Evolutionary conservation across 2,113 vertebrate species (phyloP), one percentile per base, ranked within the genome.

Genomic region (Nycticebus coucang): DNA sequence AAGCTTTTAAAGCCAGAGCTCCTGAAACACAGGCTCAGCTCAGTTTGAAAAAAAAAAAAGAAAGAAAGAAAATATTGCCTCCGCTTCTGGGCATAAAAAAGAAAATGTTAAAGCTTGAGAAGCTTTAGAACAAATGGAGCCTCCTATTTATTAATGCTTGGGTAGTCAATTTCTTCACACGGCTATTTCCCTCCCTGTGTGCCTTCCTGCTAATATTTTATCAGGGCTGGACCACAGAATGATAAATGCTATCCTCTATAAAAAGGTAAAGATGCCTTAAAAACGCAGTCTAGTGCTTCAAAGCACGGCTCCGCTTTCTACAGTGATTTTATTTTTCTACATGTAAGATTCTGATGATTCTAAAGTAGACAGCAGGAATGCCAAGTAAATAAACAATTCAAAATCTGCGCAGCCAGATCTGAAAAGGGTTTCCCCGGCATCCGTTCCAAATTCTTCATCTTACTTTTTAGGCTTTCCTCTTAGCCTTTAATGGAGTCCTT

Each of bases 371-470:
- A 87, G 91, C 83, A 75, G 60, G 83, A 82, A 94, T 69, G 80
- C 77, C 80, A 77, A 91, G 89, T 94, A 97, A 97, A 98, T 93
- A 96, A 97, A 95, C 93, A 83, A 96, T 82, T 95, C 60, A 84
- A 93, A 95, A 91, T 95, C 80, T 89, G 37, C 93, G 93, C 92
- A 91, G 94, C 89, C 90, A 85, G 94, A 91, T 91, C 64, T 68
- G 57, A 92, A 95, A 93, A 92, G 95, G 41, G 26, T 96, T 97
- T 96, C 83, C 91, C 86, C 33, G 7, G 60, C 89, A 53, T 78
- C 13, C 11, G 0, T 94, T 97, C 91, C 89, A 95, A 97, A 71
- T 78, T 88, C 22, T 14, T 87, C 86, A 9, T 92, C 57, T 89
- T 50, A 59, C 45, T 96, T 69, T 95, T 66, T 15, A 95, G 91